Conservation (phyloP, 2,888 invertebrate species). For the Mimumesa dahlbomi region DNA sequence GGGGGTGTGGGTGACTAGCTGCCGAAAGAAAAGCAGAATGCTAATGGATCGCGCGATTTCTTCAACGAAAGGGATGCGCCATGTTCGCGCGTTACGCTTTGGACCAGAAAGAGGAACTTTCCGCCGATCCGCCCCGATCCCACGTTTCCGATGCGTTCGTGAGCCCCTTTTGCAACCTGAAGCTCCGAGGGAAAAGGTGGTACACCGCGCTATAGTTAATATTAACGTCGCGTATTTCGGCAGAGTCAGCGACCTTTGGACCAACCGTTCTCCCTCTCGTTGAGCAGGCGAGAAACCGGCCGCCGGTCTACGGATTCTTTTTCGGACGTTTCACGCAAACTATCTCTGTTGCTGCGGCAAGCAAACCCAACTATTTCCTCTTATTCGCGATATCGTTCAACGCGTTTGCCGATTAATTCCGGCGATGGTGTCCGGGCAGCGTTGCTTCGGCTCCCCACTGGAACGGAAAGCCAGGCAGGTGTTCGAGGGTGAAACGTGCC, state of each 20-base stretch:
- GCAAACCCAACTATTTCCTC: not conserved
- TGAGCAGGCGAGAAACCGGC: constrained; percentile 64
- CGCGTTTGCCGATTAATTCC: too few relatives aligned
- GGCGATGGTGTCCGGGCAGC: too few relatives aligned
- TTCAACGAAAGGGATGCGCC: too few relatives aligned
- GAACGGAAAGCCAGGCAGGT: constrained; percentile 7
- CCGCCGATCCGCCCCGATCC: not conserved
- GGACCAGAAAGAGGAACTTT: not conserved
- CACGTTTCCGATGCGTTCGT: constrained; percentile 1
- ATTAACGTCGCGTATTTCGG: constrained; percentile 70
- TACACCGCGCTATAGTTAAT: constrained; percentile 69
- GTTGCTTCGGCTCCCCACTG: not conserved
- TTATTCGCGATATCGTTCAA: too few relatives aligned
- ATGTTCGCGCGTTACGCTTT: constrained; percentile 8
- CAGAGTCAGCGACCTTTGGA: constrained; percentile 59
- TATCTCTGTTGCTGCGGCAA: constrained; percentile 26
- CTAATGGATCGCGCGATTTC: too few relatives aligned
- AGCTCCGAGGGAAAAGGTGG: constrained; percentile 21
- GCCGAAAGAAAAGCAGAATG: too few relatives aligned
- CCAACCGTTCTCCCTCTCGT: constrained; percentile 17
- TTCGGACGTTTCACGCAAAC: too few relatives aligned
- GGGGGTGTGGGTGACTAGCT: too few relatives aligned
- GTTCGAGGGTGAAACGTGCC: constrained; percentile 57
- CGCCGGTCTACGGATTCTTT: too few relatives aligned
- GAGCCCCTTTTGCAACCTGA: constrained; percentile 7